Base-by-base conservation (phyloP, 2,888 invertebrate species). In the Rhabditoides inermis region DNA sequence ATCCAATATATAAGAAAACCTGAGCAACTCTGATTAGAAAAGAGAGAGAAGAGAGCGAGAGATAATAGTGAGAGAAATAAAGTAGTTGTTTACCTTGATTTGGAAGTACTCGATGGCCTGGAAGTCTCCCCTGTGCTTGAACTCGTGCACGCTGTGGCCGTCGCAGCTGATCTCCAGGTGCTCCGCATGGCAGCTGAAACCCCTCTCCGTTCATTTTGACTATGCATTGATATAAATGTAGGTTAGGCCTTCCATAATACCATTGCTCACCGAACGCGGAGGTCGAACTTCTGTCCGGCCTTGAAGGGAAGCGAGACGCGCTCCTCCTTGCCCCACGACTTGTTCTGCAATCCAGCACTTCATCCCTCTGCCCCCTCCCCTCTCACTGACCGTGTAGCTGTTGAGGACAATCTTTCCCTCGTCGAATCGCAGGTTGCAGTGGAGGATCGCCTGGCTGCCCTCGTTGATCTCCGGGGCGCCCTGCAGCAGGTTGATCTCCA, bases 311-410 rank as follows among this genome's bases (percentile, higher is more conserved):
- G 53, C 25, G 68, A 69, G 35, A 63, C 62, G 49, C 65, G 58
- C 55, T 71, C 71, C 55, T 75, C 73, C 56, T 73, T 70, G 48
- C 69, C 73, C 70, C 73, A 75, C 10, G 57, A 57, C 18, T 63
- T 68, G 49, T 63, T 54, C 53, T 69, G 53, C 7, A 57, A 61
- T 5, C 25, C 37, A 25, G 35, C 37, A n/a, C 26, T n/a, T 45
- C 6, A 18, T 3, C 1, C 15, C n/a, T 27, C 27, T 25, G 18
- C 32, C 5, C 18, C 25, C 3, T 30, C 20, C 32, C n/a, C 10
- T 15, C 32, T 23, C 15, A 46, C 48, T 39, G 36, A 65, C 67
- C 51, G 53, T 51, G 45, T 60, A 63, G 22, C 58, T 61, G 57
- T 72, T 72, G 45, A 72, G 45, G n/a, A 72, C 61, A 26, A 69